phyloP scores from a whole-genome alignment of 1,140 invertebrate genomes.

The Hetaerina americana region DNA sequence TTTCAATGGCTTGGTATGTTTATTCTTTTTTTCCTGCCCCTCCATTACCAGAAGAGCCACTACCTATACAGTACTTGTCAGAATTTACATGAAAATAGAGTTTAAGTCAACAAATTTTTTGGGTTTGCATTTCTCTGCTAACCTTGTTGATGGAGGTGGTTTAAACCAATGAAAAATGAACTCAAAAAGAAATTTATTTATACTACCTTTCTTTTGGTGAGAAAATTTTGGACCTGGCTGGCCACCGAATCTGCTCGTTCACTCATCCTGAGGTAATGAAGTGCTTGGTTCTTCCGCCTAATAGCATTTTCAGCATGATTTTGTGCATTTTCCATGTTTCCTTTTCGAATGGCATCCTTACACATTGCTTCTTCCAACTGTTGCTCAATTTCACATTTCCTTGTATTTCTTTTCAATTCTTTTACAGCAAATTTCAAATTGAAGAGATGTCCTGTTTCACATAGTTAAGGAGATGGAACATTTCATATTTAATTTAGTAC shows the following conservation, averaged over 20 bases:
- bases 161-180: too few relatives aligned
- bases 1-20: too few relatives aligned
- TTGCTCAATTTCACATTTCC: conserved; percentile 96
- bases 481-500: too few relatives aligned
- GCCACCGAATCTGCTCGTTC: conserved; percentile 96
- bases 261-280: conserved; percentile 96
- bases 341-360: conserved; percentile 95
- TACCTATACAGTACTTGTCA: too few relatives aligned
- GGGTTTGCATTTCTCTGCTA: too few relatives aligned
- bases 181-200: too few relatives aligned
- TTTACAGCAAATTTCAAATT: conserved; percentile 98
- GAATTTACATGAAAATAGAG: too few relatives aligned
- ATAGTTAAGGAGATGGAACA: conserved; percentile 14
- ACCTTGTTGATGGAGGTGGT: too few relatives aligned
- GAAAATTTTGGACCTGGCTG: conserved; percentile 87
- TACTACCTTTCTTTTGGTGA: conserved; percentile 80
- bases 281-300: conserved; percentile 90
- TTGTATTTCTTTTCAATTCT: conserved; percentile 90
- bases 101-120: too few relatives aligned
- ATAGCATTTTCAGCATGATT: conserved; percentile 99
- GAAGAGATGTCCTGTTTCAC: conserved; percentile 72
- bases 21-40: too few relatives aligned
- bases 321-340: conserved; percentile 92
- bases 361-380: conserved; percentile 90
- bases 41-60: too few relatives aligned